Evolutionary conservation across 2,113 vertebrate species (phyloP).

Genomic region (Podarcis raffonei): DNA sequence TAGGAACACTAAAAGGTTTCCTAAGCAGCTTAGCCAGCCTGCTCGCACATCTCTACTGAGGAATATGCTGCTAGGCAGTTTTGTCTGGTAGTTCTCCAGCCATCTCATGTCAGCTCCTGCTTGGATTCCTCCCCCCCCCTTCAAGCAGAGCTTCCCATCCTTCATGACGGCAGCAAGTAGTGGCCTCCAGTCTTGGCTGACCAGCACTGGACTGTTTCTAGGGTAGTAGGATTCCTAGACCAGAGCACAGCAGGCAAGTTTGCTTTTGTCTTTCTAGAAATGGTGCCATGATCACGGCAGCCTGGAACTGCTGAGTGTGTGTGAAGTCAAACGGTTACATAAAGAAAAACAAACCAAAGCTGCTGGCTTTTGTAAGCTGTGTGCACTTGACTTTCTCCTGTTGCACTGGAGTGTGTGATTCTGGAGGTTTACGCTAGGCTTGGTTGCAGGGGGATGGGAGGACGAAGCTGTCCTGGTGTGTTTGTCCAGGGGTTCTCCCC

Average conservation of each 20-base stretch:
- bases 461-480: background rate
- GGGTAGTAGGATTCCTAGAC: background rate
- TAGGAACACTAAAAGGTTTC: background rate
- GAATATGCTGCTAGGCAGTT: background rate
- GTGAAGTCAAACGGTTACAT: background rate
- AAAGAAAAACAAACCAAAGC: background rate
- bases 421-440: background rate
- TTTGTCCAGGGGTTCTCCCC: background rate
- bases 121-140: background rate
- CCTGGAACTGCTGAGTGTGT: background rate
- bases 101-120: background rate
- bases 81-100: background rate
- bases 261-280: background rate
- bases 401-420: background rate
- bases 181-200: background rate
- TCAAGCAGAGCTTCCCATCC: background rate
- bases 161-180: background rate
- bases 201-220: background rate
- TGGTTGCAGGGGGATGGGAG: background rate
- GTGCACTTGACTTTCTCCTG: background rate
- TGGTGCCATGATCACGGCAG: no score
- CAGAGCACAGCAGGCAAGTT: background rate
- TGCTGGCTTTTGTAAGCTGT: background rate
- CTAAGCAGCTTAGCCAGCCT: background rate
- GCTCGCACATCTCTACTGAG: background rate